A percentile compares a stretch with the other conserved stretches of the same genome.
Evolutionary conservation across 92 coral and sea anemone species (phyloP).

Genomic region (Umimayanthus kanabou): DNA sequence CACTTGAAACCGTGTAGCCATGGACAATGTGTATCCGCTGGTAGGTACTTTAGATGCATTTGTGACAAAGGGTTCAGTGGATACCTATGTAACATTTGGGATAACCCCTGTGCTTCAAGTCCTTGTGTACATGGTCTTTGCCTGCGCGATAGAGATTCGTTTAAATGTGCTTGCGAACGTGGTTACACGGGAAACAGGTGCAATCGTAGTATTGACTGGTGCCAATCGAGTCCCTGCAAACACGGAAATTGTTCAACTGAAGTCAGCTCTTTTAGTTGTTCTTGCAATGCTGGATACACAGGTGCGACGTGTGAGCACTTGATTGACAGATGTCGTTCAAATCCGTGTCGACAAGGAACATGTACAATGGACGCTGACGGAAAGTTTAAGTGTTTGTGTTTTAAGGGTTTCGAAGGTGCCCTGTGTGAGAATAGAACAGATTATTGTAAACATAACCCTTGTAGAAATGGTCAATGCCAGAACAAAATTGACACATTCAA

Average conservation of each 20-base stretch:
- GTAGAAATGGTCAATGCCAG: constrained; percentile 49
- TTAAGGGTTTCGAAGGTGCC: constrained; percentile 44
- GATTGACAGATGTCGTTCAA: constrained; percentile 61
- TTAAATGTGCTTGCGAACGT: constrained; percentile 27
- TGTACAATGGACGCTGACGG: constrained; percentile 50
- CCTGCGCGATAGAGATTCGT: not conserved
- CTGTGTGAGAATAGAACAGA: constrained; percentile 49
- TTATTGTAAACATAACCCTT: constrained; percentile 46
- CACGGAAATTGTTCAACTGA: constrained; percentile 43
- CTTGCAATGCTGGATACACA: constrained; percentile 69
- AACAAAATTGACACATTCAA: constrained; percentile 26
- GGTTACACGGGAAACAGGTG: constrained; percentile 51
- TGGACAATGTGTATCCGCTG: constrained; percentile 58
- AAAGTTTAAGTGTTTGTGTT: constrained; percentile 44
- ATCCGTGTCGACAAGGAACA: constrained; percentile 74
- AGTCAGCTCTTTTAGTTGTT: constrained; percentile 36
- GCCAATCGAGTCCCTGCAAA: constrained; percentile 47
- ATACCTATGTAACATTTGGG: constrained; percentile 39
- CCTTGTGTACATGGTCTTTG: constrained; percentile 52
- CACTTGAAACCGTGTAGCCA: constrained; percentile 62
- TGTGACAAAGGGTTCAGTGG: constrained; percentile 49
- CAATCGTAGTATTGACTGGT: constrained; percentile 57
- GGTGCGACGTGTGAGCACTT: constrained; percentile 55
- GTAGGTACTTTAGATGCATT: constrained; percentile 41
- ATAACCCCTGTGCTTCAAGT: constrained; percentile 47